phyloP scores from a whole-genome alignment of 2,797 vertebrate species.

The Spinibarbus caldwelli region DNA sequence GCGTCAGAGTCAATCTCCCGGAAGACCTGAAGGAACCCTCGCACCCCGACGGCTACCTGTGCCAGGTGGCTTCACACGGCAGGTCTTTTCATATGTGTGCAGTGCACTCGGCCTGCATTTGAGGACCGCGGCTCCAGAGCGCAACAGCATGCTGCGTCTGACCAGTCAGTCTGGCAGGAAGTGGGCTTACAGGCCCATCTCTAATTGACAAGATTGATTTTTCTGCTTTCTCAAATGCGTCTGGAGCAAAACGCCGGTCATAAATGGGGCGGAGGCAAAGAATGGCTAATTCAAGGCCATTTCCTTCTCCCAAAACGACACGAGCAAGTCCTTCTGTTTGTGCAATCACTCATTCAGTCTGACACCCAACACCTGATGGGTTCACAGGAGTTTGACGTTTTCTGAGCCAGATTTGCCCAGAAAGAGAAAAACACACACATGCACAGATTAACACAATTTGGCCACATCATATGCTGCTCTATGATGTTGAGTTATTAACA shows the following conservation, averaged over 20 bases:
- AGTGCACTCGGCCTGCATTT: background rate
- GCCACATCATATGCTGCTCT: background rate
- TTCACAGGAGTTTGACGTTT: background rate
- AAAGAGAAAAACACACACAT: background rate
- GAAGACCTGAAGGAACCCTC: conserved; percentile 44
- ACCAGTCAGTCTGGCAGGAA: conserved; percentile 73
- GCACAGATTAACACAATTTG: background rate
- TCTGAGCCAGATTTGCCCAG: conserved; percentile 11
- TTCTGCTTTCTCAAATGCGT: conserved; percentile 71
- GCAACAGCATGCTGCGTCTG: conserved; percentile 65
- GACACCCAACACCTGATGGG: conserved; percentile 49
- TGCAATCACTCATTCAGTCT: conserved; percentile 38
- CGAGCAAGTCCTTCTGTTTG: conserved; percentile 48
- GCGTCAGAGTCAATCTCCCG: background rate
- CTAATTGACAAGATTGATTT: conserved; percentile 86
- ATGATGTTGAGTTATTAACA: too few species aligned
- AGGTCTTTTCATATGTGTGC: conserved; percentile 16
- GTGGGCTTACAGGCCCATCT: conserved; percentile 74
- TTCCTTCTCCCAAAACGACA: conserved; percentile 50
- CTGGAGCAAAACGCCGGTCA: conserved; percentile 62
- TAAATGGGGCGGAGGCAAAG: conserved; percentile 49
- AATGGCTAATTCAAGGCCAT: conserved; percentile 54
- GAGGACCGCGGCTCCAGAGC: background rate
- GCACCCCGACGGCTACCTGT: conserved; percentile 35
- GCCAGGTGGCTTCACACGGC: conserved; percentile 27